Conservation (phyloP, 1,140 invertebrate genomes). For the Drosophila nigromelanica region DNA sequence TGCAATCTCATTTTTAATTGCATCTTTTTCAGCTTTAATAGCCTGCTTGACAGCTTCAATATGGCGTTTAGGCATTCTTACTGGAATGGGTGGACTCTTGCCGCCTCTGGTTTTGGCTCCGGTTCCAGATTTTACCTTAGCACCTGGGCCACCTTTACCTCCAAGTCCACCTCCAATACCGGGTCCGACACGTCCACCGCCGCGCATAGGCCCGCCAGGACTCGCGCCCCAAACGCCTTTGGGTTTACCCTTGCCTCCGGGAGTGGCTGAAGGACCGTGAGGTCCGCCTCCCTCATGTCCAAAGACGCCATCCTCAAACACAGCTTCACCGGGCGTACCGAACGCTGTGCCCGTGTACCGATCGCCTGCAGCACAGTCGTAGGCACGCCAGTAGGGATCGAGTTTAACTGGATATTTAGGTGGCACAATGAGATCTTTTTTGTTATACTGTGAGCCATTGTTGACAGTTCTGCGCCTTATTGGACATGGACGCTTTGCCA, state of each 20-base stretch:
- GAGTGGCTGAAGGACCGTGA: conserved; percentile 25
- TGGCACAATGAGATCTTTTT: conserved; percentile 12
- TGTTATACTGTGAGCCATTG: conserved; percentile 54
- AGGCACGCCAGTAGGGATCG: conserved; percentile 35
- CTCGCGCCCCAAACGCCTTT: conserved; percentile 12
- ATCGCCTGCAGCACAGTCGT: conserved; percentile 59
- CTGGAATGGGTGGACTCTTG: conserved; percentile 20
- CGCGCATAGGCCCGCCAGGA: conserved; percentile 27
- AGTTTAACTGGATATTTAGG: conserved; percentile 28
- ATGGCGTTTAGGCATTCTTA: conserved; percentile 15
- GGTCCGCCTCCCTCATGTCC: conserved; percentile 49
- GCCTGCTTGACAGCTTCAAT: conserved; percentile 1
- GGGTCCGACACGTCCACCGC: conserved; percentile 12
- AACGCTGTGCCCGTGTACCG: conserved; percentile 60
- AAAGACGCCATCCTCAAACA: conserved; percentile 61
- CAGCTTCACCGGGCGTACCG: conserved; percentile 33
- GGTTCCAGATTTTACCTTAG: neutral
- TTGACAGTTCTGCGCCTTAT: conserved; percentile 14
- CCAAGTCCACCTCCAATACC: neutral
- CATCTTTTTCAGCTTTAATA: conserved; percentile 11
- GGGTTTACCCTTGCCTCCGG: conserved; percentile 3
- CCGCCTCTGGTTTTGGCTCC: neutral
- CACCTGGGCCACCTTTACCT: conserved; percentile 18
- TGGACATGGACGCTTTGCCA: neutral
- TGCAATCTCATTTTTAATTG: neutral